Evolutionary conservation across 1,140 invertebrate species (phyloP), one percentile per base, ranked within the genome.

Genomic region (Drosophila mojavensis): DNA sequence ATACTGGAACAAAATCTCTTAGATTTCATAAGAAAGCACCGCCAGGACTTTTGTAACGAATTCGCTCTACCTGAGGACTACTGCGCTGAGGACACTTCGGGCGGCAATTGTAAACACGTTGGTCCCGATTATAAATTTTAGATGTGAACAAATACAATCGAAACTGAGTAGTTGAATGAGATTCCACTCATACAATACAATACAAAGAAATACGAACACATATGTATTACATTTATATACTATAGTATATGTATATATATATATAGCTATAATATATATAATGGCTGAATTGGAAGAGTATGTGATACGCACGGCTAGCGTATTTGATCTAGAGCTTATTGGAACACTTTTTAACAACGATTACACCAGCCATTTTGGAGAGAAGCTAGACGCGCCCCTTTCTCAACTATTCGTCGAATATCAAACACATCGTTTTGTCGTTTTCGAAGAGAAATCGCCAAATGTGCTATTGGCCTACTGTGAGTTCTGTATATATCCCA

Each of bases 21-120:
- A 1, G 45, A 66, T 10, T 91, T 90, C 39, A 7, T 91, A 28
- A 39, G 83, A 2, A 30, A 60, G 5, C 58, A 78, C 61, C 78
- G 90, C 0, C 5, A 28, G 1, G 83, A 89, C 17, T 90, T 91
- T 6, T 13, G 51, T 1, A 51, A 82, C 20, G 20, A 62, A 3
- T 79, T 89, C 15, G 90, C 83, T 0, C n/a, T 91, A 7, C 90
- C 90, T 3, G 90, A 90, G 55, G 86, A 91, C 33, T 91, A 64
- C 20, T 9, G 17, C 43, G 6, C 43, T 17, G n/a, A 3, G 11
- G n/a, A 17, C 43, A 4, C 36, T 7, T 9, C 9, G 36, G 36
- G 36, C 10, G 36, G 0, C 36, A 13, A 3, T 3, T 39, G 36
- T 11, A 39, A 33, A 6, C 6, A 33, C 6, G 9, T 30, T 30